Evolutionary conservation across 2,888 invertebrate species (phyloP), one percentile per base, ranked within the genome.

Genomic region (Phasia obesa): DNA sequence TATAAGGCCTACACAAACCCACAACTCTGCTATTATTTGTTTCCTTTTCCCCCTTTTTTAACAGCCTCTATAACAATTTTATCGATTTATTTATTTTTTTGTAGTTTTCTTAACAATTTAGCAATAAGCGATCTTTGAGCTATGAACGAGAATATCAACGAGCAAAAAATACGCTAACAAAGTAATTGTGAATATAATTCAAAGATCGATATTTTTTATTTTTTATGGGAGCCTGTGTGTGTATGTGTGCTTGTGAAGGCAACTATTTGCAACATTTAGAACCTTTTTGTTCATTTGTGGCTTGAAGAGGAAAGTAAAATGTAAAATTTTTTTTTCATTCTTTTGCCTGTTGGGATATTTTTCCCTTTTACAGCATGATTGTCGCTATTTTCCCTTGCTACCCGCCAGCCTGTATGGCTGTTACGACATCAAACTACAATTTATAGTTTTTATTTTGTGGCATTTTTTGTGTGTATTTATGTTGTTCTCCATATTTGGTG

Each of bases 401-500:
- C 27, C n/a, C 25, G 25, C 25, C 53, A 25, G 25, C 51, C 11
- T 38, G 49, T 11, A 23, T 67, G 31, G 6, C 59, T 71, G 49
- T 35, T 38, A 27, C 49, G 53, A 51, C 38, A 51, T 59, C 59
- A 42, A 64, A 53, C 51, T 59, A 27, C 67, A 67, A 67, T 67
- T 62, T 69, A 60, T 77, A 70, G 38, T 44, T 55, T 65, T 70
- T 57, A 27, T 42, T 25, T 42, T 73, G 42, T 64, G 5, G 47
- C 13, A 11, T 44, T 71, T 65, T 71, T 31, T 51, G 47, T 51
- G 47, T 53, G 70, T 51, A 81, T 69, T 78, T 83, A 70, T 75
- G 71, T 71, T 75, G 79, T 74, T 69, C 38, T 49, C 83, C 83
- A 76, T 83, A 83, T 83, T 79, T 76, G 83, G 83, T 49, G 35